Conservation (phyloP, 1,140 invertebrate species). For the Diorhabda elongata region DNA sequence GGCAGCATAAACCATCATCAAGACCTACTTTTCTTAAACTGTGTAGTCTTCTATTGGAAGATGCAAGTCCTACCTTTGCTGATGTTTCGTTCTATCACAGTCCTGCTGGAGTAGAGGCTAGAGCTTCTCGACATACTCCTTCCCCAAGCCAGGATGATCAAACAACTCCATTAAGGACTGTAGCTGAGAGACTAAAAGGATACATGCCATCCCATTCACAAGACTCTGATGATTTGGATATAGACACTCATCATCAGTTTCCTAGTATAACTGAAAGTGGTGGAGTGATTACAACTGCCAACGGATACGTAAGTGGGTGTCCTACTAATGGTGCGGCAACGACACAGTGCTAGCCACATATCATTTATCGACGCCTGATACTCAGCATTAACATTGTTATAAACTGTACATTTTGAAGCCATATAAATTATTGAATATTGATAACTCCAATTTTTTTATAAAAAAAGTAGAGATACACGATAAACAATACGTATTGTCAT, state of each 20-base stretch:
- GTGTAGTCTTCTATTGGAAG: constrained; percentile 59
- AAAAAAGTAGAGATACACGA: too few relatives aligned
- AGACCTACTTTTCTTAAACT: constrained; percentile 83
- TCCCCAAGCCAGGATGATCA: constrained; percentile 36
- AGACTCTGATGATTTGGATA: constrained; percentile 29
- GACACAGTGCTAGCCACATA: constrained; percentile 37
- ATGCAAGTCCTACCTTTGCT: constrained; percentile 59
- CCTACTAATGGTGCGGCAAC: constrained; percentile 42
- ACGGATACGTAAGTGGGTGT: constrained; percentile 41
- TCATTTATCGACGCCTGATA: constrained; percentile 19
- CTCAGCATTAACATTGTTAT: constrained; percentile 18
- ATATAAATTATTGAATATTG: too few relatives aligned
- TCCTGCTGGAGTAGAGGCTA: constrained; percentile 57
- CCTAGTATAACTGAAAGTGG: constrained; percentile 36
- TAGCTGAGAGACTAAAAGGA: constrained; percentile 29
- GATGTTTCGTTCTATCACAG: constrained; percentile 77
- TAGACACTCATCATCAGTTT: constrained; percentile 37
- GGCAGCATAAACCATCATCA: constrained; percentile 70
- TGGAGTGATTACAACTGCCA: constrained; percentile 36
- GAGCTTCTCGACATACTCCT: constrained; percentile 37
- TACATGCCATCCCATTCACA: constrained; percentile 28
- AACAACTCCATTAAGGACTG: constrained; percentile 33
- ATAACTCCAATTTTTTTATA: too few relatives aligned
- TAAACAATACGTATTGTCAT: too few relatives aligned
- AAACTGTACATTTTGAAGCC: not conserved